Evolutionary conservation across 1,140 invertebrate genomes (phyloP).

Genomic region (Drosophila pallidifrons): DNA sequence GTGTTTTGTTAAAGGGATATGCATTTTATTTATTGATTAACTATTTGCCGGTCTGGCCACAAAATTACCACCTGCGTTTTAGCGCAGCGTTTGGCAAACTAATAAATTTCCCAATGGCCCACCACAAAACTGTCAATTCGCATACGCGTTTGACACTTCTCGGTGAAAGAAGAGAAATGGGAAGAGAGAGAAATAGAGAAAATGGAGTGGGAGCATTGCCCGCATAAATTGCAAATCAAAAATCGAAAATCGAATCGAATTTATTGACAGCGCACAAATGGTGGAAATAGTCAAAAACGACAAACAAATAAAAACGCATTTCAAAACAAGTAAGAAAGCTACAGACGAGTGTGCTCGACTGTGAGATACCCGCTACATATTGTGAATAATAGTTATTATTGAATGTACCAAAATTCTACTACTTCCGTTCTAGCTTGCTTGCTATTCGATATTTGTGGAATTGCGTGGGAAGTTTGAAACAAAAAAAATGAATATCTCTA

Average conservation of each 20-base stretch:
- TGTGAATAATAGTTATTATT: too few species aligned
- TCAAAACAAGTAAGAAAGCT: background rate
- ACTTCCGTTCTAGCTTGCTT: too few species aligned
- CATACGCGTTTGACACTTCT: conserved; percentile 26
- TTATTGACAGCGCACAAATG: conserved; percentile 79
- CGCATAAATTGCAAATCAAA: conserved; percentile 59
- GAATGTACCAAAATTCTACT: too few species aligned
- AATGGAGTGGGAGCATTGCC: conserved; percentile 2
- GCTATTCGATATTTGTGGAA: too few species aligned
- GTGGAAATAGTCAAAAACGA: conserved; percentile 66
- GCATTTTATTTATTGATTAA: conserved; percentile 71
- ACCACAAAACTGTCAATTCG: conserved; percentile 53
- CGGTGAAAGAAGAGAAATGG: background rate
- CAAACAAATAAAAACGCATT: conserved; percentile 63
- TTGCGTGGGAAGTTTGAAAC: too few species aligned
- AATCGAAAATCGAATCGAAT: conserved; percentile 69
- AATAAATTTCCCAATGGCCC: conserved; percentile 58
- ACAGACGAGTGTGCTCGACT: too few species aligned
- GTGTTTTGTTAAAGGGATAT: conserved; percentile 16
- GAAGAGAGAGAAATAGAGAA: too few species aligned
- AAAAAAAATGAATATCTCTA: too few species aligned
- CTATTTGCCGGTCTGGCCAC: conserved; percentile 68
- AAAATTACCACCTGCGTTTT: conserved; percentile 76
- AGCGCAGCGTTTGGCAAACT: conserved; percentile 58
- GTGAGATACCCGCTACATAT: too few species aligned